Evolutionary conservation across 1,140 invertebrate genomes (phyloP), one percentile per base, ranked within the genome.

Genomic region (Sarcophaga bullata): DNA sequence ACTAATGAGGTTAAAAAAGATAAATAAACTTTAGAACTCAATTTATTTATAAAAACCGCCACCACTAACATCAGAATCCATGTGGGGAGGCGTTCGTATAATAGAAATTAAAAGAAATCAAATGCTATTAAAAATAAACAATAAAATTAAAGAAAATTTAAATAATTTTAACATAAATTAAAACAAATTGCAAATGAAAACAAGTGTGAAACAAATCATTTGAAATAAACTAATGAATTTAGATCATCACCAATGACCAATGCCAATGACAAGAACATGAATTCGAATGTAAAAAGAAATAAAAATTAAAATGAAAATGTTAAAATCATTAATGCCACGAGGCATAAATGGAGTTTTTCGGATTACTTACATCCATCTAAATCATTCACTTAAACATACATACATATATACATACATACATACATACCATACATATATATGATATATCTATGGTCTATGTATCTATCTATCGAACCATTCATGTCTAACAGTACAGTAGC

Each of bases 11-110:
- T 9, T 50, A n/a, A 78, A 13, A 19, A 17, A 17, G 25, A 78
- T 78, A 78, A 50, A 78, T 78, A 78, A 50, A 50, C 49, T 78
- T 78, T 78, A 78, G 49, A 78, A 78, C 49, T 78, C 49, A 78
- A 78, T 78, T 78, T 78, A 78, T 78, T 50, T 17, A 1, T 19
- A 68, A 68, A 17, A 62, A 68, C 13, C 13, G n/a, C 1, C 15
- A 17, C 17, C n/a, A 25, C n/a, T 68, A 68, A 68, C 1, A 7
- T 7, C 54, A 62, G 5, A 19, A n/a, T 68, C 52, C 3, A 68
- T 17, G 15, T 19, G 49, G n/a, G 19, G 19, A 3, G 19, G n/a
- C 62, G 7, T 68, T 3, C 17, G 8, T n/a, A n/a, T n/a, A n/a
- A 68, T 68, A 68, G 15, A 68, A 68, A 68, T 68, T 58, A 15